Conservation (phyloP, 2,888 invertebrate species). For the Cacoxenus indagator region DNA sequence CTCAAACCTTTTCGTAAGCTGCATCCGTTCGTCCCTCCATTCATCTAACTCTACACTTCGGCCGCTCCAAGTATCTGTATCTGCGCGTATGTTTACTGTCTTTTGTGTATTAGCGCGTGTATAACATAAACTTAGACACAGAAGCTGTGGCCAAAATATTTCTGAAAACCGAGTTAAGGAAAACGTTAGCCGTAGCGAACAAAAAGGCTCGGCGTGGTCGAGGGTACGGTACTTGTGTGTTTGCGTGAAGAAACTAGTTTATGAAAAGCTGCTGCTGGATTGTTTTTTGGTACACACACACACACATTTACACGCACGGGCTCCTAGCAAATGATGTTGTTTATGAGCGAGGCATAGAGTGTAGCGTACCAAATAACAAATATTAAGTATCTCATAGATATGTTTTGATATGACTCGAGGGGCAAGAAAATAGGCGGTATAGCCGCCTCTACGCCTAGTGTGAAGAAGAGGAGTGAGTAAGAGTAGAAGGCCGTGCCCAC, state of each 20-base stretch:
- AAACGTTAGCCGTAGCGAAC: not conserved
- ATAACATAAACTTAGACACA: too few relatives aligned
- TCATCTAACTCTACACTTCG: not conserved
- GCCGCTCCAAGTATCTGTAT: not conserved
- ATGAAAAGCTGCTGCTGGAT: slow-evolving; percentile 43
- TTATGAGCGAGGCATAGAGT: slow-evolving; percentile 44
- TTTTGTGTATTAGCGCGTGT: not conserved
- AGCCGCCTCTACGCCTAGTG: not conserved
- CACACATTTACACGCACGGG: too few relatives aligned
- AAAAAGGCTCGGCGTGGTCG: not conserved
- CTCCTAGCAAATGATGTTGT: slow-evolving; percentile 64
- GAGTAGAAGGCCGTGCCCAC: too few relatives aligned
- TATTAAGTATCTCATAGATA: slow-evolving; percentile 9
- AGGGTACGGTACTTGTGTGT: not conserved
- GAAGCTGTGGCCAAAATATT: not conserved
- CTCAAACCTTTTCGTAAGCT: slow-evolving; percentile 6
- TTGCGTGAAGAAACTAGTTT: slow-evolving; percentile 52
- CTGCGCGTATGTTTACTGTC: not conserved
- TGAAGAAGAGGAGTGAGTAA: not conserved
- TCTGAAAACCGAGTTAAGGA: not conserved
- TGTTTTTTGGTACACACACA: slow-evolving; percentile 30
- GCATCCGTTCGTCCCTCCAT: not conserved
- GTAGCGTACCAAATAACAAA: not conserved
- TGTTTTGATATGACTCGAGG: not conserved
- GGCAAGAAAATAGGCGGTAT: not conserved